Percentiles rank a stretch among this genome's conserved stretches.
phyloP scores from a whole-genome alignment of 2,888 invertebrate species.

The Perithous albicinctus region DNA sequence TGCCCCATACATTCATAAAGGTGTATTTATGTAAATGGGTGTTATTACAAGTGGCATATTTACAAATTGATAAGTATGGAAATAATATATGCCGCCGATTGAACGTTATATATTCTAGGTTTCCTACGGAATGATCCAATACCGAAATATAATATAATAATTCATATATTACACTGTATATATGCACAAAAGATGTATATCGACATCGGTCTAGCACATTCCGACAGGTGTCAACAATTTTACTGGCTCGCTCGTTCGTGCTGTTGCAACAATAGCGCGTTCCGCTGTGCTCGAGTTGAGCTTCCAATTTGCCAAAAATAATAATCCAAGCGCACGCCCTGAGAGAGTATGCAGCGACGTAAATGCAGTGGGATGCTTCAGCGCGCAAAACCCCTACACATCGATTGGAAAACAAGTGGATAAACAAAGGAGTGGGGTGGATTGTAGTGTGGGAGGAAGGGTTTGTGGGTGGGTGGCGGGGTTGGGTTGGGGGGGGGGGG shows the following conservation, averaged over 20 bases:
- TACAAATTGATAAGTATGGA: too few relatives aligned
- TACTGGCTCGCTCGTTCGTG: constrained; percentile 26
- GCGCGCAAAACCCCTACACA: constrained; percentile 6
- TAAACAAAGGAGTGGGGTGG: constrained; percentile 35
- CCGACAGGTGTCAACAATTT: constrained; percentile 60
- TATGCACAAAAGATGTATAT: background rate
- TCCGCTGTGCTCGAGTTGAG: constrained; percentile 43
- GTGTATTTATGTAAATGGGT: too few relatives aligned
- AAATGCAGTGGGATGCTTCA: constrained; percentile 4
- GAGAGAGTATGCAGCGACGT: constrained; percentile 1
- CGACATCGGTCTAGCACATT: background rate
- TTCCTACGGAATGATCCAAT: too few relatives aligned
- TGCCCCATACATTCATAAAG: too few relatives aligned
- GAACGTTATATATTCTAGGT: too few relatives aligned
- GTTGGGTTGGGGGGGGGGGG: too few relatives aligned
- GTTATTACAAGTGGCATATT: too few relatives aligned
- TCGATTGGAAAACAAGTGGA: constrained; percentile 41
- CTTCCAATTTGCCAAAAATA: constrained; percentile 54
- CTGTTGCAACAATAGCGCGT: constrained; percentile 41
- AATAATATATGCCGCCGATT: too few relatives aligned
- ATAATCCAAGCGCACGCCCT: constrained; percentile 44
- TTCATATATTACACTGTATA: too few relatives aligned
- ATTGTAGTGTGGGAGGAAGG: too few relatives aligned
- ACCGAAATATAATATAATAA: too few relatives aligned
- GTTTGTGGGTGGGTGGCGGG: too few relatives aligned